Base-by-base conservation (phyloP, 1,140 invertebrate species). In the Ceratina calcarata region DNA sequence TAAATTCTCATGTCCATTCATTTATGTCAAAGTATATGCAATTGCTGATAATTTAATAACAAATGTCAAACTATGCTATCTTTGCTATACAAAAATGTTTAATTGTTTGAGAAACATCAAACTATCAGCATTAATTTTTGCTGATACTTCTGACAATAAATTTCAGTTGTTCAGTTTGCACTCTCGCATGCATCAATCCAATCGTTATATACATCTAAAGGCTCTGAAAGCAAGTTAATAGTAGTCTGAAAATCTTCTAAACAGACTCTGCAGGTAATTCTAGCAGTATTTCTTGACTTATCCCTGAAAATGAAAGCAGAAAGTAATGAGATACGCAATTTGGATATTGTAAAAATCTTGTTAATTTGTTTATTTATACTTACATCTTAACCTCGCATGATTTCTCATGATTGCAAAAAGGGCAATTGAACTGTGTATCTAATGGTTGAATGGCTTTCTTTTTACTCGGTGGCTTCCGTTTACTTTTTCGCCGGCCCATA, bases 331-430 rank as follows among this genome's bases (percentile, higher is more conserved):
- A 62, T 69, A 51, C 6, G 16, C 20, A 55, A 37, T 67, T 65
- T 66, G 61, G 66, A 18, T 53, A 49, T 0, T 22, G 65, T 61
- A 27, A 62, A 0, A 66, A 45, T 53, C 16, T 22, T 8, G 13
- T 1, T 27, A 57, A 73, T 7, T 32, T 45, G 10, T 45, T 64
- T 15, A 60, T 57, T 16, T 51, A 71, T 84, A 95, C 96, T 95
- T 95, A 99, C 99, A 99, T 98, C 96, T 99, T 99, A 58, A 99
- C 99, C 94, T 99, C 99, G 93, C 99, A 99, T 1, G 98, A 99
- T 88, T 98, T 98, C 93, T 99, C 99, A 90, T 99, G 99, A 93
- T 99, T 99, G 92, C 99, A 99, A 94, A 99, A 99, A 8, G 99
- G 99, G 90, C 99, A 99, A 91, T 99, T 99, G 91, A 99, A 99